Evolutionary conservation across 2,888 invertebrate genomes (phyloP).

Genomic region (Adineta ricciae): DNA sequence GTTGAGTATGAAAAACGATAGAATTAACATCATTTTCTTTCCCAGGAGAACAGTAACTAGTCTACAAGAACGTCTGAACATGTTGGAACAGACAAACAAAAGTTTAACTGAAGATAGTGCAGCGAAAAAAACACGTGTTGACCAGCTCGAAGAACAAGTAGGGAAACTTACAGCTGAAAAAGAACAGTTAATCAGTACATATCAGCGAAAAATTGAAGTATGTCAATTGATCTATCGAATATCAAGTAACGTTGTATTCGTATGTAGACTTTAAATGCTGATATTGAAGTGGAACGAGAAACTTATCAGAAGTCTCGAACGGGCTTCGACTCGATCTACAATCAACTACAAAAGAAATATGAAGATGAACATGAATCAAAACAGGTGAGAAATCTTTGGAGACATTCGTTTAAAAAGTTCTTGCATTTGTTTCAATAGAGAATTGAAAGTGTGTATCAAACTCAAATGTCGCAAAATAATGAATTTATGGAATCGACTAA

Average conservation of each 20-base stretch:
- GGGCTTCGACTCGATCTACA: slow-evolving; percentile 49
- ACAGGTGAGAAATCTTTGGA: slow-evolving; percentile 40
- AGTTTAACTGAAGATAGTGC: slow-evolving; percentile 39
- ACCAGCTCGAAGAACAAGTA: slow-evolving; percentile 39
- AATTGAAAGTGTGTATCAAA: slow-evolving; percentile 74
- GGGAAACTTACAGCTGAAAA: slow-evolving; percentile 40
- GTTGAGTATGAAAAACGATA: slow-evolving; percentile 61
- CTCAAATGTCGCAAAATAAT: slow-evolving; percentile 75
- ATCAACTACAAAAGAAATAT: slow-evolving; percentile 47
- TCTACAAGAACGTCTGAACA: background rate
- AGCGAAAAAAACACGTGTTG: slow-evolving; percentile 41
- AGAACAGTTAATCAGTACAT: slow-evolving; percentile 33
- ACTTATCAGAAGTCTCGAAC: slow-evolving; percentile 48
- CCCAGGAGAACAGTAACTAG: background rate
- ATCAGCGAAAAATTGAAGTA: slow-evolving; percentile 4
- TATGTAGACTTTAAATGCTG: slow-evolving; percentile 35
- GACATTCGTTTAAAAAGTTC: background rate
- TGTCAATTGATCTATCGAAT: too few relatives aligned
- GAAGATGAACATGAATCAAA: slow-evolving; percentile 49
- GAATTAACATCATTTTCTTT: background rate
- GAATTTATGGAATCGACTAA: slow-evolving; percentile 96
- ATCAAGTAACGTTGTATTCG: too few relatives aligned
- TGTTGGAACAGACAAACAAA: background rate
- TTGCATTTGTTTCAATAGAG: slow-evolving; percentile 40
- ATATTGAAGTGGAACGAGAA: slow-evolving; percentile 48